Evolutionary conservation across 2,888 invertebrate genomes (phyloP).

Genomic region (Platerodrilus igneus): DNA sequence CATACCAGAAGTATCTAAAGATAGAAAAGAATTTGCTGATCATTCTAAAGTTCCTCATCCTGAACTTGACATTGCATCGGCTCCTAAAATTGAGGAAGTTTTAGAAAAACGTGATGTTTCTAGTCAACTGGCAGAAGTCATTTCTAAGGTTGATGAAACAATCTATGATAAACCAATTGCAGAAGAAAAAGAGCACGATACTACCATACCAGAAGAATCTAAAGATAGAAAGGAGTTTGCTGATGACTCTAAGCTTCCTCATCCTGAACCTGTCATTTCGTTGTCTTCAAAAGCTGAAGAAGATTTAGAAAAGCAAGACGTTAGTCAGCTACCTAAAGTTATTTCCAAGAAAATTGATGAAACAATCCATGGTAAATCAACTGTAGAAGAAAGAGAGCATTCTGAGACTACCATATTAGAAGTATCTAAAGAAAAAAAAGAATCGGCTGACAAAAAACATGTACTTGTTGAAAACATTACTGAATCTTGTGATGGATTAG

Average conservation of each 20-base stretch:
- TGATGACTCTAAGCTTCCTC: too few relatives aligned
- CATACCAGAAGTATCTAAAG: too few relatives aligned
- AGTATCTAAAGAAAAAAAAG: conserved; percentile 1
- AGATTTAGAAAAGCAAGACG: not conserved
- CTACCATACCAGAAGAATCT: not conserved
- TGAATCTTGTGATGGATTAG: too few relatives aligned
- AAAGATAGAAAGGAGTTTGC: too few relatives aligned
- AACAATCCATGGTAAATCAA: not conserved
- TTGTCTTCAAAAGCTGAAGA: not conserved
- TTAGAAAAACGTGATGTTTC: not conserved
- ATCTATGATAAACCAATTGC: too few relatives aligned
- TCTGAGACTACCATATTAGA: not conserved
- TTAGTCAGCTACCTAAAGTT: not conserved
- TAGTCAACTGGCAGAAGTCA: not conserved
- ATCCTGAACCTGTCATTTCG: too few relatives aligned
- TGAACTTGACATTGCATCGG: too few relatives aligned
- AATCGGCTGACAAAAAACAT: too few relatives aligned
- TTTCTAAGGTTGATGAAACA: too few relatives aligned
- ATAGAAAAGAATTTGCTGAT: too few relatives aligned
- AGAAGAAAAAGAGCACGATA: not conserved
- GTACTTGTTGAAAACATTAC: too few relatives aligned
- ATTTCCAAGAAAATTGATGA: not conserved
- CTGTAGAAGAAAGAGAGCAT: not conserved
- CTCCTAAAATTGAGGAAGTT: not conserved
- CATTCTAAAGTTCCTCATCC: too few relatives aligned